A percentile compares a stretch with the other conserved stretches of the same genome.
phyloP scores from a whole-genome alignment of 2,888 invertebrate species.

The Cryptocephalus primarius region DNA sequence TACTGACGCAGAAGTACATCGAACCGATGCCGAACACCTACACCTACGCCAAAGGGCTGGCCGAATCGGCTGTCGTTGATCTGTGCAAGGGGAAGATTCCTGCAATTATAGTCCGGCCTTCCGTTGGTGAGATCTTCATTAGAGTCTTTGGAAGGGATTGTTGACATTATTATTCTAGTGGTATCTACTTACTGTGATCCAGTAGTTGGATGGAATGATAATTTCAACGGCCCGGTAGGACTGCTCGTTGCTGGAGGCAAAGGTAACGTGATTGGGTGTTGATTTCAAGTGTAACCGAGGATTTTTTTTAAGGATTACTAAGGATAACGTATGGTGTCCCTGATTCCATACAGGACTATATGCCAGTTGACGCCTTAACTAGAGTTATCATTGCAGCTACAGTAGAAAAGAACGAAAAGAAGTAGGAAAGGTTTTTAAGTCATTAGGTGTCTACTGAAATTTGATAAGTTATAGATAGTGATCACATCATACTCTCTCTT shows the following conservation, averaged over 20 bases:
- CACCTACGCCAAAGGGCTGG: conserved; percentile 51
- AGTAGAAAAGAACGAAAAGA: too few relatives aligned
- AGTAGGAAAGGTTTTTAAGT: too few relatives aligned
- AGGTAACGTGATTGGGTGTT: conserved; percentile 9
- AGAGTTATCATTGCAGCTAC: too few relatives aligned
- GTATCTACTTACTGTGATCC: conserved; percentile 15
- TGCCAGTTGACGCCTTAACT: conserved; percentile 13
- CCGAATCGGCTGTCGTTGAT: neutral
- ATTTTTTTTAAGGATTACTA: conserved; percentile 2
- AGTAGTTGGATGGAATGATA: conserved; percentile 64
- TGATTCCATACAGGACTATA: conserved; percentile 11
- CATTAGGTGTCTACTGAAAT: too few relatives aligned
- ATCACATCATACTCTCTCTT: too few relatives aligned
- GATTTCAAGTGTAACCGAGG: too few relatives aligned
- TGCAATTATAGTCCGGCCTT: conserved; percentile 71
- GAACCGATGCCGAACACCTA: conserved; percentile 78
- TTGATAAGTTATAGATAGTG: too few relatives aligned
- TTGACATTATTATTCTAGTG: conserved; percentile 10
- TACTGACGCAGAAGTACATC: conserved; percentile 49
- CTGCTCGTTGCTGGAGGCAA: conserved; percentile 46
- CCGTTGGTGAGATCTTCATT: conserved; percentile 56
- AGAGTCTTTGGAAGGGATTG: too few relatives aligned
- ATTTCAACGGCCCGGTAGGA: conserved; percentile 81
- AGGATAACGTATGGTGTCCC: conserved; percentile 10
- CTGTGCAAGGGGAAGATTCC: conserved; percentile 27